A percentile compares a stretch with the other conserved stretches of the same genome.
phyloP scores from a whole-genome alignment of 2,113 vertebrate species.

The Notechis scutatus region DNA sequence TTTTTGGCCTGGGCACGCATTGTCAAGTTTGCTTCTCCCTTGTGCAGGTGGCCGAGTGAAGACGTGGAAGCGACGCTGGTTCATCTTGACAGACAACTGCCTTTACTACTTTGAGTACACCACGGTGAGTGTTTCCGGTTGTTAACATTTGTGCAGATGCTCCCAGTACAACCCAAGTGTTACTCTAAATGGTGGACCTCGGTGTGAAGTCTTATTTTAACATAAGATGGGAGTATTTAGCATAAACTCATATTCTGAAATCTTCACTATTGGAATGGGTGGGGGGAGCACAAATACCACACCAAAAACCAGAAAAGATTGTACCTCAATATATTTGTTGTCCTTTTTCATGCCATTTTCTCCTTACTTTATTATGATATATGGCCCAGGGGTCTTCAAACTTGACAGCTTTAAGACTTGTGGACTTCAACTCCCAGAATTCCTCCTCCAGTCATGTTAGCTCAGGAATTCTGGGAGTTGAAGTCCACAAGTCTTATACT shows the following conservation, averaged over 20 bases:
- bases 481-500: too few relatives aligned
- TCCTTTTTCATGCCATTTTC: not conserved
- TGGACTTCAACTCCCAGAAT: too few relatives aligned
- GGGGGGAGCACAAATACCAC: too few relatives aligned
- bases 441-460: too few relatives aligned
- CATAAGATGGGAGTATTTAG: not conserved
- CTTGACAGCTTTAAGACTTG: too few relatives aligned
- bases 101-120: conserved; percentile 99
- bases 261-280: too few relatives aligned
- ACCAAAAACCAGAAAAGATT: not conserved
- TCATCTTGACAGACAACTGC: conserved; percentile 98
- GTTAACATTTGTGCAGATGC: not conserved
- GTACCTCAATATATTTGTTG: not conserved
- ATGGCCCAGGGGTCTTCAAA: not conserved
- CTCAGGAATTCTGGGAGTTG: too few relatives aligned
- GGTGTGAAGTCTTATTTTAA: not conserved
- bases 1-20: not conserved
- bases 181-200: not conserved
- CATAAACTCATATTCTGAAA: not conserved
- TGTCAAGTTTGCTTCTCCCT: conserved; percentile 27
- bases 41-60: conserved; percentile 91
- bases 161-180: too few relatives aligned
- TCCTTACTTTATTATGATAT: not conserved
- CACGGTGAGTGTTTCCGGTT: conserved; percentile 76
- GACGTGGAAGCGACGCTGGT: conserved; percentile 98